phyloP scores from a whole-genome alignment of 2,113 vertebrate species.

The Eclectus roratus region DNA sequence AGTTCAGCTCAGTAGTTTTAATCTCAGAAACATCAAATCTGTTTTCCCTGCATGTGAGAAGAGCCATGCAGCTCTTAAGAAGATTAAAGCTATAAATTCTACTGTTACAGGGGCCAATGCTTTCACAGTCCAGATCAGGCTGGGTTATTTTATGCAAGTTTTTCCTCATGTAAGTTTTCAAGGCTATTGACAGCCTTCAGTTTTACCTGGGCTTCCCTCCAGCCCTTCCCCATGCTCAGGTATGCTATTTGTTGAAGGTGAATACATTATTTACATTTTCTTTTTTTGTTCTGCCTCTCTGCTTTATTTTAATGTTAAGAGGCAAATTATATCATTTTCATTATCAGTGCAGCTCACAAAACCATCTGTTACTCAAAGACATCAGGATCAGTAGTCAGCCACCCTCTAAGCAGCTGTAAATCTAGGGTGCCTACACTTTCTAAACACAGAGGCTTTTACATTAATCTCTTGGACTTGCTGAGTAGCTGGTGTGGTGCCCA shows the following conservation, averaged over 20 bases:
- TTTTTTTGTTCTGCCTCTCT: conserved; percentile 24
- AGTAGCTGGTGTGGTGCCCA: conserved; percentile 47
- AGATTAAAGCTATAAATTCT: conserved; percentile 60
- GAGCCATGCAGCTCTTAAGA: conserved; percentile 56
- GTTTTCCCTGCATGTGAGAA: conserved; percentile 53
- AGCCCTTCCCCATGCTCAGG: neutral
- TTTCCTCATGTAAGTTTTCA: conserved; percentile 5
- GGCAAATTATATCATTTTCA: conserved; percentile 53
- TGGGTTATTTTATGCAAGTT: conserved; percentile 1
- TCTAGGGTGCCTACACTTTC: conserved; percentile 45
- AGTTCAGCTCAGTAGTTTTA: conserved; percentile 63
- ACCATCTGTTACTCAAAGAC: conserved; percentile 55
- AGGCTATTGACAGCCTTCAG: neutral
- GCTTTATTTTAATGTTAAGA: conserved; percentile 28
- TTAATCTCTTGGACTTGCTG: conserved; percentile 33
- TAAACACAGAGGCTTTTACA: conserved; percentile 47
- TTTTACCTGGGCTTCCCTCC: neutral
- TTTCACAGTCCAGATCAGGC: neutral
- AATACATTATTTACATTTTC: neutral
- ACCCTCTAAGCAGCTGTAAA: conserved; percentile 37
- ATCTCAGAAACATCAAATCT: conserved; percentile 53
- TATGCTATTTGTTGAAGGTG: neutral
- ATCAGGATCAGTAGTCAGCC: conserved; percentile 43
- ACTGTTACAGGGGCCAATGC: conserved; percentile 20
- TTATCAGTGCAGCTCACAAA: conserved; percentile 51